Percentiles rank a stretch among this genome's conserved stretches.
Conservation (phyloP, 92 coral and sea anemone species). For the Porites rus region DNA sequence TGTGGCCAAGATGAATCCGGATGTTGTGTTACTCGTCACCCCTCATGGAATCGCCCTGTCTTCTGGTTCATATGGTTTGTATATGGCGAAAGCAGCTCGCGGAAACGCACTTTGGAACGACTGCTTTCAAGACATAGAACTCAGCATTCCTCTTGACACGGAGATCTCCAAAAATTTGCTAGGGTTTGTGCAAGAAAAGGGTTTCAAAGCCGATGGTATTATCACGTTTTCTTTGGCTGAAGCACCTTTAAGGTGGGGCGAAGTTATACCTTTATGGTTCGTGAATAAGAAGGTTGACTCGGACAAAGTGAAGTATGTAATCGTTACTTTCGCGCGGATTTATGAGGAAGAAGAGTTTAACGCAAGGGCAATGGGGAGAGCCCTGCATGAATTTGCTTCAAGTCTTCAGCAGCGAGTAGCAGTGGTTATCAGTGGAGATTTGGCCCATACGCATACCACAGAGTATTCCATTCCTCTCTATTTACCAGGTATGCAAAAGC, state of each 20-base stretch:
- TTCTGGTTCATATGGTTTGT: constrained; percentile 68
- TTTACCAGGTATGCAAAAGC: constrained; percentile 54
- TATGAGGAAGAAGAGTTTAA: constrained; percentile 11
- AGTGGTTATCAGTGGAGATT: constrained; percentile 80
- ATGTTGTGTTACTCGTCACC: constrained; percentile 67
- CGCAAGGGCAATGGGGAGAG: constrained; percentile 54
- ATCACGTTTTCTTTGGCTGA: constrained; percentile 58
- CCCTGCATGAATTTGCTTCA: constrained; percentile 55
- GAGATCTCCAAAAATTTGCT: constrained; percentile 53
- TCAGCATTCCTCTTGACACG: constrained; percentile 54
- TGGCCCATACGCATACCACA: constrained; percentile 69
- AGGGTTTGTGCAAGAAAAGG: constrained; percentile 53
- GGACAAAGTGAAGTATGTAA: constrained; percentile 66
- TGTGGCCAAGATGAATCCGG: constrained; percentile 63
- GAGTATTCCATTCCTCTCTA: constrained; percentile 63
- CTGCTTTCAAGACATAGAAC: constrained; percentile 69
- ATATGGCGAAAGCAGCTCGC: constrained; percentile 54
- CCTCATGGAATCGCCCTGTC: constrained; percentile 73
- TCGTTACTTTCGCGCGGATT: constrained; percentile 24
- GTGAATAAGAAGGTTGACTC: constrained; percentile 53
- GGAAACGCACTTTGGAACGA: constrained; percentile 88
- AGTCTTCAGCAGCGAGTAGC: constrained; percentile 60
- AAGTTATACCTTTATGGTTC: constrained; percentile 82
- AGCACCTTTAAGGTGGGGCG: constrained; percentile 86
- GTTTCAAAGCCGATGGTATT: constrained; percentile 70